Percentiles rank a stretch among this genome's conserved stretches.
Conservation (phyloP, 2,797 vertebrate species). For the Spinibarbus caldwelli region DNA sequence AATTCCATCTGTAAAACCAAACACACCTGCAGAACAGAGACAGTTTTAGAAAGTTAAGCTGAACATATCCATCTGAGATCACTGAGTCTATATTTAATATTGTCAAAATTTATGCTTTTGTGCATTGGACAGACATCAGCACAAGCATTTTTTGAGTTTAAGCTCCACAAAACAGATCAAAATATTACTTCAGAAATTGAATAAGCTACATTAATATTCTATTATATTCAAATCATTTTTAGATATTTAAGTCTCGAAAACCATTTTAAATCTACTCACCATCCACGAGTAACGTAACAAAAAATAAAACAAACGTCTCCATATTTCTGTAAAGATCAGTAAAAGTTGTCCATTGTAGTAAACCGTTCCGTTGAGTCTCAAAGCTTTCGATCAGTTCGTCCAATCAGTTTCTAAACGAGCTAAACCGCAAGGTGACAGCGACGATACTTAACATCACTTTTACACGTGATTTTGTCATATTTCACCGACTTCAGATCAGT, state of each 20-base stretch:
- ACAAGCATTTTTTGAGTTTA: background rate
- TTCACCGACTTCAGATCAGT: no score
- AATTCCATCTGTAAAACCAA: background rate
- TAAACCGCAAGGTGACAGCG: no score
- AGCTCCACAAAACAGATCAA: background rate
- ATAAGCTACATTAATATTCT: background rate
- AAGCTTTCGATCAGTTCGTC: background rate
- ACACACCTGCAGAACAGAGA: background rate
- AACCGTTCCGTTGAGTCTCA: background rate
- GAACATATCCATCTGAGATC: no score
- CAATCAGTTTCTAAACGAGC: no score
- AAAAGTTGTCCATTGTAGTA: background rate
- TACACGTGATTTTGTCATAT: no score
- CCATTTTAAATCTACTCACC: conserved; percentile 1
- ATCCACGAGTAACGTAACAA: background rate
- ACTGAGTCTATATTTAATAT: no score
- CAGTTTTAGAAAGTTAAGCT: background rate
- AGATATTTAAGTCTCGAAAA: background rate
- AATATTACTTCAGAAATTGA: background rate
- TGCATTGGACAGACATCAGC: background rate
- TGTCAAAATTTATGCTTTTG: background rate
- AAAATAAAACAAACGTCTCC: background rate
- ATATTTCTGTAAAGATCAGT: background rate
- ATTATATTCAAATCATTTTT: background rate
- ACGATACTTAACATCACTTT: no score